A percentile compares a stretch with the other conserved stretches of the same genome.
Conservation (phyloP, 2,888 invertebrate species). For the Ectropis crepuscularia region DNA sequence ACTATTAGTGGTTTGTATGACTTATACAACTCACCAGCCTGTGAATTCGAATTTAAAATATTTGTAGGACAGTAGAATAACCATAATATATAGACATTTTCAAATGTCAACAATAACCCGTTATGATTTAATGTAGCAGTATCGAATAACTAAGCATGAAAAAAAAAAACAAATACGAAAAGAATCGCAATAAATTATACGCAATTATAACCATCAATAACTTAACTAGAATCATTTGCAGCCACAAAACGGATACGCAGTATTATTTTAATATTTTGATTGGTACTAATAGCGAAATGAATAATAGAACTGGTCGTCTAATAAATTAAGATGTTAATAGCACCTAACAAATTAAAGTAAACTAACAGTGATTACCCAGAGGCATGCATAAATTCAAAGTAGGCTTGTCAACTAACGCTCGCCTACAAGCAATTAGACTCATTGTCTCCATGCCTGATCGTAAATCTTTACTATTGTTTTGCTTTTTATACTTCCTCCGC, state of each 20-base stretch:
- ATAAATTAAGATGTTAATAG: slow-evolving; percentile 23
- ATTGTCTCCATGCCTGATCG: slow-evolving; percentile 66
- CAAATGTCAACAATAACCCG: slow-evolving; percentile 28
- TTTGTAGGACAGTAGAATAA: background rate
- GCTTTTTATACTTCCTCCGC: slow-evolving; percentile 49
- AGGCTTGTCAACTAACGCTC: slow-evolving; percentile 44
- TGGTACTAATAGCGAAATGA: slow-evolving; percentile 31
- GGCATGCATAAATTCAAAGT: slow-evolving; percentile 25
- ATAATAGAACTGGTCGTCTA: slow-evolving; percentile 29
- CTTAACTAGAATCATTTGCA: slow-evolving; percentile 13
- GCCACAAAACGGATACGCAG: slow-evolving; percentile 8
- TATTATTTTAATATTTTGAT: slow-evolving; percentile 32
- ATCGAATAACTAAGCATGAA: slow-evolving; percentile 33
- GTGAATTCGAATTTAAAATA: slow-evolving; percentile 25
- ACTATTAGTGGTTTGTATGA: slow-evolving; percentile 23
- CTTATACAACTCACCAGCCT: slow-evolving; percentile 13
- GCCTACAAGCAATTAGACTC: slow-evolving; percentile 69
- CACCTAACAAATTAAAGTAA: slow-evolving; percentile 22
- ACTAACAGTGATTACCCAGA: slow-evolving; percentile 25
- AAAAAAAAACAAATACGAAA: slow-evolving; percentile 19
- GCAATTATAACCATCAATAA: slow-evolving; percentile 16
- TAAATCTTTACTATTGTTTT: slow-evolving; percentile 61
- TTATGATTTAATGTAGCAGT: slow-evolving; percentile 18
- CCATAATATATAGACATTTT: slow-evolving; percentile 17
- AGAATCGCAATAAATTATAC: background rate